phyloP scores from a whole-genome alignment of 2,113 vertebrate genomes.

The Pygoscelis antarcticus region DNA sequence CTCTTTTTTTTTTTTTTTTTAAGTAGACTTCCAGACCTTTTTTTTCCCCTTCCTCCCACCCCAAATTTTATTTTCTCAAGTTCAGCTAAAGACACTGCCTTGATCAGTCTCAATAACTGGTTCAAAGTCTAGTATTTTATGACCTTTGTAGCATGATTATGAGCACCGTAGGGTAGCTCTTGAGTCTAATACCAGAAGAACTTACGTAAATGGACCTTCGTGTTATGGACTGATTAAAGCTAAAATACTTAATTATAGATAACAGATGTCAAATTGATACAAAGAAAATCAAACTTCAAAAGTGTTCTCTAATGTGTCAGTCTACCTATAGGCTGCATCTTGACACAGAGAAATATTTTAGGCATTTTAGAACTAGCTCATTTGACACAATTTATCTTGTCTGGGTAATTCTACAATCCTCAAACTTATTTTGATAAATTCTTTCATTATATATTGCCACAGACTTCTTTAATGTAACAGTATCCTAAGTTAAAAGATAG shows the following conservation, averaged over 20 bases:
- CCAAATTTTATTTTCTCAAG: background rate
- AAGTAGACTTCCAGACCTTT: background rate
- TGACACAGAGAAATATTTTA: background rate
- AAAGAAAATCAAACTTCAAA: background rate
- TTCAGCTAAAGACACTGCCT: background rate
- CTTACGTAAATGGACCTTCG: background rate
- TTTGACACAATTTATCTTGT: background rate
- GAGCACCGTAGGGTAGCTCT: background rate
- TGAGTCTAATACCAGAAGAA: background rate
- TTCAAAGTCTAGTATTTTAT: background rate
- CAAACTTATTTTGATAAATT: background rate
- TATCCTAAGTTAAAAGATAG: background rate
- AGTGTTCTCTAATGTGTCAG: background rate
- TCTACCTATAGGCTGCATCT: background rate
- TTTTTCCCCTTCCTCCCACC: background rate
- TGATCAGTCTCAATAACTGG: background rate
- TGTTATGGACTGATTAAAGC: background rate
- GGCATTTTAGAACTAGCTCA: background rate
- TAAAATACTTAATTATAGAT: background rate
- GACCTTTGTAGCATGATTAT: background rate
- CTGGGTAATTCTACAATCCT: background rate
- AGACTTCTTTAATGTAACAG: background rate
- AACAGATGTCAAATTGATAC: background rate
- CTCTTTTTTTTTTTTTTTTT: background rate
- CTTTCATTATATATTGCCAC: background rate